phyloP scores from a whole-genome alignment of 2,113 vertebrate species.

The Regulus satrapa region DNA sequence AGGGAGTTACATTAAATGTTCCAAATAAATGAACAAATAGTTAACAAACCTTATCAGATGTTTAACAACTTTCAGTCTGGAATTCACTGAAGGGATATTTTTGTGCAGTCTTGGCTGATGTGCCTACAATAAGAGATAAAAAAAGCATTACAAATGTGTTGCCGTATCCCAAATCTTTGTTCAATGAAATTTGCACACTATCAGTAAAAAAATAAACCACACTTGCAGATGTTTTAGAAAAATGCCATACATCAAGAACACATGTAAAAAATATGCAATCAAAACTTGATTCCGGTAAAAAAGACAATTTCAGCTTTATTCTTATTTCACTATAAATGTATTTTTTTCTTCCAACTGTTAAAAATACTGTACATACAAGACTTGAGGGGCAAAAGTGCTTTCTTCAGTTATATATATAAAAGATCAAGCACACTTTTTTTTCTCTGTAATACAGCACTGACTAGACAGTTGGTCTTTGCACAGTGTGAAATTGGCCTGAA shows the following conservation, averaged over 20 bases:
- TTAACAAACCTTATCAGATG: conserved; percentile 89
- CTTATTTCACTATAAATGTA: neutral
- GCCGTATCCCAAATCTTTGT: neutral
- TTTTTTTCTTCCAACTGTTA: neutral
- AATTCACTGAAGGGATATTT: conserved; percentile 91
- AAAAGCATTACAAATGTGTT: neutral
- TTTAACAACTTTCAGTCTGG: conserved; percentile 86
- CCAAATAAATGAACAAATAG: neutral
- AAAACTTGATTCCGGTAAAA: neutral
- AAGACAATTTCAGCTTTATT: neutral
- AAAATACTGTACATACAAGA: neutral
- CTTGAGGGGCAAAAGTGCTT: neutral
- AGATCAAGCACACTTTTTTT: neutral
- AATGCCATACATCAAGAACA: neutral
- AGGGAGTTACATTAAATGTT: neutral
- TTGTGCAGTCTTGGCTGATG: conserved; percentile 86
- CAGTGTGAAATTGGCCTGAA: neutral
- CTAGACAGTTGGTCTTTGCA: neutral
- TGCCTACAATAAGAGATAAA: conserved; percentile 67
- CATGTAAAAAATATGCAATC: neutral
- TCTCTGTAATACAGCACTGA: neutral
- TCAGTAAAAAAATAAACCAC: neutral
- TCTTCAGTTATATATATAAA: neutral
- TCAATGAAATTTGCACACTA: neutral
- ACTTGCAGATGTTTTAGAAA: neutral